Evolutionary conservation across 2,113 vertebrate species (phyloP).

Genomic region (Rhodinocichla rosea): DNA sequence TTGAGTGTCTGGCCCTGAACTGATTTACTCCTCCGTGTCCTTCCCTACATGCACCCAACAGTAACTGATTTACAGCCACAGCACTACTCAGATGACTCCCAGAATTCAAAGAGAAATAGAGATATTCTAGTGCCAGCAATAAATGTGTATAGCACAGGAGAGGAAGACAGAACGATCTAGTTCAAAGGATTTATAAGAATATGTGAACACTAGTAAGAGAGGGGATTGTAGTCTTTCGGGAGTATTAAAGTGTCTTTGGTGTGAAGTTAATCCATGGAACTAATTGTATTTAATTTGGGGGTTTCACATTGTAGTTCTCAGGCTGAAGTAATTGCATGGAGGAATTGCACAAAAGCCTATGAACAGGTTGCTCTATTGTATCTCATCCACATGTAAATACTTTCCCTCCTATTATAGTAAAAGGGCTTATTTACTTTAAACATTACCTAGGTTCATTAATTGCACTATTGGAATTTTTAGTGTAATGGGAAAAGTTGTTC

Average conservation of each 20-base stretch:
- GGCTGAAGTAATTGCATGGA: neutral
- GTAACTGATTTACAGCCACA: neutral
- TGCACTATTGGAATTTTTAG: neutral
- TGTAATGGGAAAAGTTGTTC: neutral
- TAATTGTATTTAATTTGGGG: neutral
- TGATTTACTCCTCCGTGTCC: neutral
- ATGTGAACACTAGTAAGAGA: neutral
- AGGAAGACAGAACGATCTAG: neutral
- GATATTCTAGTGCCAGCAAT: neutral
- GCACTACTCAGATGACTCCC: neutral
- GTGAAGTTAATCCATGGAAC: neutral
- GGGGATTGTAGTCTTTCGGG: neutral
- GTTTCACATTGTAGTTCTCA: neutral
- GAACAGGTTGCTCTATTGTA: neutral
- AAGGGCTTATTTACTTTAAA: neutral
- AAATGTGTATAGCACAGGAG: neutral
- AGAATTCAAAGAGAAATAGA: neutral
- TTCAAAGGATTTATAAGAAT: neutral
- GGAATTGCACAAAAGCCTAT: neutral
- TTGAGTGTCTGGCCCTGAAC: neutral
- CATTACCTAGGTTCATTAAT: neutral
- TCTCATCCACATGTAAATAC: neutral
- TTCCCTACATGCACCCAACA: accelerated
- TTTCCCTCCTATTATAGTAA: neutral
- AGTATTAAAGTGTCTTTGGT: neutral